Conservation (phyloP, 2,888 invertebrate genomes). For the Petrolisthes manimaculis region DNA sequence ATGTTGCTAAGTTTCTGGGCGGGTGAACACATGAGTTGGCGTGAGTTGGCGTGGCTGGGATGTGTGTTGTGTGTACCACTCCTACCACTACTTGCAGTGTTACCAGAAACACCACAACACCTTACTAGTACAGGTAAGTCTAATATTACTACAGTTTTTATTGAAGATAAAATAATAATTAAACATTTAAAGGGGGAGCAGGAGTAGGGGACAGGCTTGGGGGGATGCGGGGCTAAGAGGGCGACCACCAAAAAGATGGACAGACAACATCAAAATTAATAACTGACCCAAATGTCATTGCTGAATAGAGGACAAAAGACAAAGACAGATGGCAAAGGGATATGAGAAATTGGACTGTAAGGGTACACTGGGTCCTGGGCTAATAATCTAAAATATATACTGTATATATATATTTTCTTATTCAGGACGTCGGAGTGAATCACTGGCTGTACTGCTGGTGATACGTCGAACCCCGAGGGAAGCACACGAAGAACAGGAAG, state of each 20-base stretch:
- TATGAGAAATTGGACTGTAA: too few relatives aligned
- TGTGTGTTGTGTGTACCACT: constrained; percentile 12
- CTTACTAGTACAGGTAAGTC: constrained; percentile 36
- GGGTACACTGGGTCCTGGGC: too few relatives aligned
- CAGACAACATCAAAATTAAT: too few relatives aligned
- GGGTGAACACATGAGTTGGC: constrained; percentile 34
- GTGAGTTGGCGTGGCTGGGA: constrained; percentile 51
- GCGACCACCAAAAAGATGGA: too few relatives aligned
- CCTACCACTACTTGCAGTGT: not conserved
- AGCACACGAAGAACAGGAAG: constrained; percentile 30
- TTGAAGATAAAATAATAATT: not conserved
- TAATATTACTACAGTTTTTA: not conserved
- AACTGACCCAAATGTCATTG: too few relatives aligned
- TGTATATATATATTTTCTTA: too few relatives aligned
- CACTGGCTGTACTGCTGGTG: constrained; percentile 22
- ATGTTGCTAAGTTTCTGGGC: constrained; percentile 42
- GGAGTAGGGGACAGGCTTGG: too few relatives aligned
- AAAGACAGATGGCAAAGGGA: too few relatives aligned
- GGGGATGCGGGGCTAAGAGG: too few relatives aligned
- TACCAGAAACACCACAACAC: constrained; percentile 46
- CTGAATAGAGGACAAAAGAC: too few relatives aligned
- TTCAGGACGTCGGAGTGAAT: constrained; percentile 20
- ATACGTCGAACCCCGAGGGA: constrained; percentile 10
- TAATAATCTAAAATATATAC: too few relatives aligned
- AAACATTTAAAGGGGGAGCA: not conserved